Conservation (phyloP, 1,140 invertebrate species). For the Bombus turneri region DNA sequence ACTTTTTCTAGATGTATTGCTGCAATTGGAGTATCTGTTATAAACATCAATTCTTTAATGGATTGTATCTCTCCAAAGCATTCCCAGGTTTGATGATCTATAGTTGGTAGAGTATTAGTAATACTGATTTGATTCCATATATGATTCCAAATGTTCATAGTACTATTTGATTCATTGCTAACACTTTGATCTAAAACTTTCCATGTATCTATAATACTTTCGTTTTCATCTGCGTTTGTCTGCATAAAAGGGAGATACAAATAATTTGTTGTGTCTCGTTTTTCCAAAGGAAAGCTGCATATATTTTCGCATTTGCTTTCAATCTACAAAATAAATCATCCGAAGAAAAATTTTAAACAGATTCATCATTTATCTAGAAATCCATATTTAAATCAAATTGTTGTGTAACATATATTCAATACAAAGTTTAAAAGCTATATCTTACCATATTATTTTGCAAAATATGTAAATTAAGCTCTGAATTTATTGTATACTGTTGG, state of each 20-base stretch:
- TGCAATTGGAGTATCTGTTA: slow-evolving; percentile 70
- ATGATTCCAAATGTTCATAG: slow-evolving; percentile 26
- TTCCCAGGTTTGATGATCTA: slow-evolving; percentile 77
- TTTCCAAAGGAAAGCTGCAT: background rate
- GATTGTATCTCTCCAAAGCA: slow-evolving; percentile 69
- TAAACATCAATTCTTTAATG: slow-evolving; percentile 70
- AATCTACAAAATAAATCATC: background rate
- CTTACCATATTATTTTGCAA: background rate
- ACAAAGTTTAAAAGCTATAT: background rate
- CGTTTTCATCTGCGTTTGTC: slow-evolving; percentile 11
- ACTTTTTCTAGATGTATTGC: slow-evolving; percentile 73
- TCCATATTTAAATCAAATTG: background rate
- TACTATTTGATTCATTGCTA: slow-evolving; percentile 22
- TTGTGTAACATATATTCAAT: background rate
- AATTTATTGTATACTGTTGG: background rate
- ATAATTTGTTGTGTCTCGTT: background rate
- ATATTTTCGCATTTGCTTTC: background rate
- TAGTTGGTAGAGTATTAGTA: background rate
- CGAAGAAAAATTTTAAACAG: background rate
- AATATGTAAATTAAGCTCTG: background rate
- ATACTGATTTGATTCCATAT: slow-evolving; percentile 19
- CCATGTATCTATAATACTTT: slow-evolving; percentile 52
- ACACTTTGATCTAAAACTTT: slow-evolving; percentile 44
- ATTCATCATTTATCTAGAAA: background rate
- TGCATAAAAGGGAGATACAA: background rate